Base-by-base conservation (phyloP, 2,888 invertebrate species). In the Prostheceraeus crozeri region DNA sequence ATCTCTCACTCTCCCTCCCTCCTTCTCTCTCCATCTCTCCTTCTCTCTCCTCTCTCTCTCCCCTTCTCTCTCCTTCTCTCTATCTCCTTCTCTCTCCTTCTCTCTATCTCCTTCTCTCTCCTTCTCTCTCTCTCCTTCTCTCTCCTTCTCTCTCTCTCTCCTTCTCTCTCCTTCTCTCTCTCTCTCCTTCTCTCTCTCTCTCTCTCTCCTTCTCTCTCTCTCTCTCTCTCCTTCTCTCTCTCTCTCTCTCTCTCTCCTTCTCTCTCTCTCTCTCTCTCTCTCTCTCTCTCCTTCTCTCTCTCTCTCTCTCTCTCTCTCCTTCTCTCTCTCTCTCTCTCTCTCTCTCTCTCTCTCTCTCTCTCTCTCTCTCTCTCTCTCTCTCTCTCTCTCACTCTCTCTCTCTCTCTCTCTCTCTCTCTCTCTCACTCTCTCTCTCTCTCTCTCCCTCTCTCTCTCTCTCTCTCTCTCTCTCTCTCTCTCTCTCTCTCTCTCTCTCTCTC, bases 331-430 rank as follows among this genome's bases (percentile, higher is more conserved):
- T 33, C 33, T 33, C 33, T 33, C 33, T 33, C 33, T 33, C 33
- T 33, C 33, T 33, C 33, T 33, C 33, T 33, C 33, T 33, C 33
- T 33, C 33, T 33, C 33, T 33, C 33, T 33, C 33, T 33, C 10
- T 33, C 10, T 33, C 8, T 33, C 33, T 8, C 33, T 33, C 8
- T 33, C 33, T 33, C 10, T 33, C 33, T 33, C 33, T 33, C 33
- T 33, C 33, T 33, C 10, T 33, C 33, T 33, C 33, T 33, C 33
- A 10, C 10, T n/a, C 33, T 33, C 10, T 33, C n/a, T 33, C 33
- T 33, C 10, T 33, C 33, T 33, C 33, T 33, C 33, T 33, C 10
- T 33, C 33, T 33, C 33, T 33, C 33, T 33, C 10, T n/a, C 10
- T 33, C 33, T 33, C 33, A 10, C 33, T 33, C 10, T 33, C 33